These are phyloP conservation scores for Scaptomyza pallida DNA, from an alignment of 1,140 invertebrate species.

Conservation along the genomic window DNA sequence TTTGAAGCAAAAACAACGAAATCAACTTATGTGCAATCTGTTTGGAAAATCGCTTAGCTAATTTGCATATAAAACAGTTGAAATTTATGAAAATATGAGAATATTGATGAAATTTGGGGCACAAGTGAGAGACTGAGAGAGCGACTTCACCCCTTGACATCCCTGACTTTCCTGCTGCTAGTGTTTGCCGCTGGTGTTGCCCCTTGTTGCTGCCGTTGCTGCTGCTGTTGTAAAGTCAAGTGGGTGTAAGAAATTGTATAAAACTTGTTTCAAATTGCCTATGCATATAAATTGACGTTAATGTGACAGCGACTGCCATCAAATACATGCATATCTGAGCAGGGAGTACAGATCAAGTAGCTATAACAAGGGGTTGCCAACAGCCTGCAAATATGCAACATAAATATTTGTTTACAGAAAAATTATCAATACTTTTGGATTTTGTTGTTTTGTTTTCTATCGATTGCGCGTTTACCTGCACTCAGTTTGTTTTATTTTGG, in stretches of 20 bases:
- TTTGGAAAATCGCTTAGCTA: constrained; percentile 72
- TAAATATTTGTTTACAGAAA: constrained; percentile 2
- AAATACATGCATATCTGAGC: constrained; percentile 14
- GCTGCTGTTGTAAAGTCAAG: constrained; percentile 70
- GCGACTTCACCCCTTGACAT: constrained; percentile 54
- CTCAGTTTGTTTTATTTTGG: background rate
- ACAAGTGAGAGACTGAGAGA: constrained; percentile 34
- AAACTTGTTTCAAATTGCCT: constrained; percentile 83
- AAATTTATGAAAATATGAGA: constrained; percentile 74
- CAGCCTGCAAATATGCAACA: constrained; percentile 60
- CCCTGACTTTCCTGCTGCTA: constrained; percentile 1
- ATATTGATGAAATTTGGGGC: constrained; percentile 81
- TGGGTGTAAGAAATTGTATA: constrained; percentile 83
- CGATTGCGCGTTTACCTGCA: constrained; percentile 25
- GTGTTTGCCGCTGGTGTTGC: constrained; percentile 28
- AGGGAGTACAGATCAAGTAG: background rate
- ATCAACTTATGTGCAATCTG: constrained; percentile 49
- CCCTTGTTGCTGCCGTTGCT: constrained; percentile 36
- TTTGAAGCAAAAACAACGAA: constrained; percentile 48
- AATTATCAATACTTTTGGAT: constrained; percentile 61
- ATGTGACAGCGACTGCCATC: constrained; percentile 46
- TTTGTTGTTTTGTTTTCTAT: constrained; percentile 4
- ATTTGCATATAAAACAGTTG: constrained; percentile 84
- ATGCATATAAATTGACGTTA: constrained; percentile 84
- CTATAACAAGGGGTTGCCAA: constrained; percentile 15